A percentile compares a stretch with the other conserved stretches of the same genome.
These are phyloP conservation scores for Meriones unguiculatus DNA, from an alignment of 2,113 vertebrate species.

Conservation along the genomic window DNA sequence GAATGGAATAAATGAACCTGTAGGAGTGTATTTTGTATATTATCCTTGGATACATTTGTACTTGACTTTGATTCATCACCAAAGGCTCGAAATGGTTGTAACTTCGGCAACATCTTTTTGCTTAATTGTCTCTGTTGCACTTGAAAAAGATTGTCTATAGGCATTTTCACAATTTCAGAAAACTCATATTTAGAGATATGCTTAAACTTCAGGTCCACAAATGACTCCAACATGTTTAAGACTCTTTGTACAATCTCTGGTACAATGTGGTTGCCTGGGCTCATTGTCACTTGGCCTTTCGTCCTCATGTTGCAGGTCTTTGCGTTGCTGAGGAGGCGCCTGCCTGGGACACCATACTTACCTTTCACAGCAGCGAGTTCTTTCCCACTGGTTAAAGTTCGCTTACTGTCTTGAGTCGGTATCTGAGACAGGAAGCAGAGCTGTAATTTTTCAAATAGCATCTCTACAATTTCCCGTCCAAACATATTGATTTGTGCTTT, in stretches of 20 bases:
- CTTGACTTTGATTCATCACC: slow-evolving; percentile 50
- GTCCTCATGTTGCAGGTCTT: background rate
- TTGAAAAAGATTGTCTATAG: slow-evolving; percentile 68
- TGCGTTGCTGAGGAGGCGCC: background rate
- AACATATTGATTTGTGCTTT: slow-evolving; percentile 72
- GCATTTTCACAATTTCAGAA: slow-evolving; percentile 80
- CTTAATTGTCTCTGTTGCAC: slow-evolving; percentile 60
- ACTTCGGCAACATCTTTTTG: slow-evolving; percentile 65
- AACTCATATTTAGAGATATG: slow-evolving; percentile 75
- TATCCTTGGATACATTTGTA: slow-evolving; percentile 55
- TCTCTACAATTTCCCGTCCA: slow-evolving; percentile 77
- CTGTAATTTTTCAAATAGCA: slow-evolving; percentile 80
- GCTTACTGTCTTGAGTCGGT: background rate
- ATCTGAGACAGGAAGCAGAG: slow-evolving; percentile 75
- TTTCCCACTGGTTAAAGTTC: slow-evolving; percentile 7
- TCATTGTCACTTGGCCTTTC: background rate
- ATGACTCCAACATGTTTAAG: slow-evolving; percentile 75
- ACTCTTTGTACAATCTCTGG: slow-evolving; percentile 70
- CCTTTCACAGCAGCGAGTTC: background rate
- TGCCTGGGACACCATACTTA: background rate
- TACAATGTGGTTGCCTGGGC: slow-evolving; percentile 54
- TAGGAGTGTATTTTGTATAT: slow-evolving; percentile 51
- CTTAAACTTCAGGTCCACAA: slow-evolving; percentile 78
- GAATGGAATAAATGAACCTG: slow-evolving; percentile 75
- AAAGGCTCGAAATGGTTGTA: slow-evolving; percentile 52